Evolutionary conservation across 2,113 vertebrate species (phyloP).

Genomic region (Glaucidium brasilianum): DNA sequence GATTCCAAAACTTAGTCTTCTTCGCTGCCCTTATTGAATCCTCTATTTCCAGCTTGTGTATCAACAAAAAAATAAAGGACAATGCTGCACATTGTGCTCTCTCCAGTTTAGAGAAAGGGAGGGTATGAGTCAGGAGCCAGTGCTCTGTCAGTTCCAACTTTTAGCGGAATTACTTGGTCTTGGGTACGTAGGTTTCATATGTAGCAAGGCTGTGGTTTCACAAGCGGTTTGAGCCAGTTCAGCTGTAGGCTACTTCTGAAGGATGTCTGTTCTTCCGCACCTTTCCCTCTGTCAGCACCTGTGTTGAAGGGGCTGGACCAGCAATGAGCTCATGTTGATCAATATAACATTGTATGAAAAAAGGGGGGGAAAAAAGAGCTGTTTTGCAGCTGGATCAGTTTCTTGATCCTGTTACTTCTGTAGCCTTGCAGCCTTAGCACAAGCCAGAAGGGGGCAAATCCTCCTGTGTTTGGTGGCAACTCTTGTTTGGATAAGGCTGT

Average conservation of each 20-base stretch:
- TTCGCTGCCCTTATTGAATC: background rate
- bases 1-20: background rate
- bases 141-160: background rate
- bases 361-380: background rate
- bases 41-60: background rate
- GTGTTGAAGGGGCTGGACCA: background rate
- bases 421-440: background rate
- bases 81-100: accelerated
- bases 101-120: background rate
- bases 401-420: background rate
- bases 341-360: accelerated
- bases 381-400: background rate
- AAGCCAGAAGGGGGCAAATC: background rate
- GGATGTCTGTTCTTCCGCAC: background rate
- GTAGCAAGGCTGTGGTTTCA: background rate
- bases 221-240: background rate
- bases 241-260: background rate
- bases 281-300: background rate
- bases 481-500: background rate
- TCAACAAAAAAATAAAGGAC: background rate
- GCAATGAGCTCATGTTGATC: background rate
- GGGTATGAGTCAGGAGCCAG: background rate
- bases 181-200: background rate
- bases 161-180: background rate
- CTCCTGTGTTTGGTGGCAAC: background rate